phyloP scores from a whole-genome alignment of 2,888 invertebrate species.

The Hydroisotoma schaefferi region DNA sequence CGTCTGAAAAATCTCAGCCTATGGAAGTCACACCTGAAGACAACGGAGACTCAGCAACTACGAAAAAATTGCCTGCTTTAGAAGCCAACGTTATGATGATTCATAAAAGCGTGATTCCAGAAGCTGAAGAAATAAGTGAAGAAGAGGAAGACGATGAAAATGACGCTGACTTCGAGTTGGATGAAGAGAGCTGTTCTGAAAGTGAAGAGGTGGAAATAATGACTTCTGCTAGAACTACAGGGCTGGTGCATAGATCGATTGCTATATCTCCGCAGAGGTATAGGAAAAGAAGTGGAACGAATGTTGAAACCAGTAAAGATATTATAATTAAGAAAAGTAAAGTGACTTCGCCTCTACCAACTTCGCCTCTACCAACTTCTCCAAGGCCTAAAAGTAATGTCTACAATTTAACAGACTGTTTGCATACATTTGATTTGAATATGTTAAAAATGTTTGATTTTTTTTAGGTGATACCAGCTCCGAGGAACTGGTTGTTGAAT shows the following conservation, averaged over 20 bases:
- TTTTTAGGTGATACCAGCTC: too few relatives aligned
- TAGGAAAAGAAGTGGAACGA: conserved; percentile 2
- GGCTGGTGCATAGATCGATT: conserved; percentile 11
- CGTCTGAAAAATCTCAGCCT: conserved; percentile 9
- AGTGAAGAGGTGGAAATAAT: conserved; percentile 27
- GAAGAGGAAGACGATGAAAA: conserved; percentile 39
- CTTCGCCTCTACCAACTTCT: neutral
- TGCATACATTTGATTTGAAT: too few relatives aligned
- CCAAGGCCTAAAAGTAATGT: neutral
- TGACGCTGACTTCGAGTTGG: conserved; percentile 41
- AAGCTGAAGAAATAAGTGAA: conserved; percentile 19
- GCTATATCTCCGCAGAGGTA: neutral
- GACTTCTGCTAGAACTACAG: conserved; percentile 41
- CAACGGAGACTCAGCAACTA: neutral
- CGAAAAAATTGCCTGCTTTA: too few relatives aligned
- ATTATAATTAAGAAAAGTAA: conserved; percentile 7
- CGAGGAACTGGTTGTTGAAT: too few relatives aligned
- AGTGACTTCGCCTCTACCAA: neutral
- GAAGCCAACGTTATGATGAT: neutral
- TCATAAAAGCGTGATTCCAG: neutral
- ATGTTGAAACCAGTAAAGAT: neutral
- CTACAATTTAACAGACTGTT: conserved; percentile 5
- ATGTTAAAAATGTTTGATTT: too few relatives aligned
- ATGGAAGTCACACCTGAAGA: conserved; percentile 8
- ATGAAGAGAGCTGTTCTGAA: conserved; percentile 26